Percentiles rank a stretch among this genome's conserved stretches.
phyloP scores from a whole-genome alignment of 1,140 invertebrate genomes.

The Caenorhabditis tropicalis region DNA sequence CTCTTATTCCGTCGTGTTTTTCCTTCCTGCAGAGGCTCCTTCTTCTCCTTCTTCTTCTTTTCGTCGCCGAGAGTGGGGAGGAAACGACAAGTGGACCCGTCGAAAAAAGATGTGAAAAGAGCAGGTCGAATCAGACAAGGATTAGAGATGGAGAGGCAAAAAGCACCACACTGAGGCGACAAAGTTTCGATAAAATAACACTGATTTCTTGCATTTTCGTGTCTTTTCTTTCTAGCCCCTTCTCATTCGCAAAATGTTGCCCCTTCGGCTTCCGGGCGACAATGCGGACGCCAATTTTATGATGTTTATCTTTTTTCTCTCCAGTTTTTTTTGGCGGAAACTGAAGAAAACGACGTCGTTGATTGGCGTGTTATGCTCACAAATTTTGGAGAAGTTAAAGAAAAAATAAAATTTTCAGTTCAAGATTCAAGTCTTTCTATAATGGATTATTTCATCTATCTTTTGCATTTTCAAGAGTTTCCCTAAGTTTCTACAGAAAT shows the following conservation, averaged over 20 bases:
- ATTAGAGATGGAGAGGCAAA: conserved; percentile 22
- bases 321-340: neutral
- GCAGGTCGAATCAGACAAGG: conserved; percentile 35
- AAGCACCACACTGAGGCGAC: neutral
- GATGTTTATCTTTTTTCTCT: conserved; percentile 3
- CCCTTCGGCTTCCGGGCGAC: neutral
- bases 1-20: neutral
- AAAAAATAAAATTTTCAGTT: neutral
- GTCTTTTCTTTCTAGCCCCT: neutral
- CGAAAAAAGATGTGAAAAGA: conserved; percentile 36
- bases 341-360: neutral
- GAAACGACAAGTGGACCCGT: conserved; percentile 40
- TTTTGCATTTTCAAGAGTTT: too few relatives aligned
- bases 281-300: conserved; percentile 16
- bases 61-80: conserved; percentile 24
- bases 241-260: neutral
- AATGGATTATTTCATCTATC: too few relatives aligned
- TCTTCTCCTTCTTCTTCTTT: conserved; percentile 24
- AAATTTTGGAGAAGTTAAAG: neutral
- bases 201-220: conserved; percentile 35
- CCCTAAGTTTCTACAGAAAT: too few relatives aligned
- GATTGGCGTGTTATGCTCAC: conserved; percentile 27
- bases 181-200: conserved; percentile 38
- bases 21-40: conserved; percentile 16
- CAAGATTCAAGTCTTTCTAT: neutral